phyloP scores from a whole-genome alignment of 2,888 invertebrate genomes.

The Mimachlamys varia region DNA sequence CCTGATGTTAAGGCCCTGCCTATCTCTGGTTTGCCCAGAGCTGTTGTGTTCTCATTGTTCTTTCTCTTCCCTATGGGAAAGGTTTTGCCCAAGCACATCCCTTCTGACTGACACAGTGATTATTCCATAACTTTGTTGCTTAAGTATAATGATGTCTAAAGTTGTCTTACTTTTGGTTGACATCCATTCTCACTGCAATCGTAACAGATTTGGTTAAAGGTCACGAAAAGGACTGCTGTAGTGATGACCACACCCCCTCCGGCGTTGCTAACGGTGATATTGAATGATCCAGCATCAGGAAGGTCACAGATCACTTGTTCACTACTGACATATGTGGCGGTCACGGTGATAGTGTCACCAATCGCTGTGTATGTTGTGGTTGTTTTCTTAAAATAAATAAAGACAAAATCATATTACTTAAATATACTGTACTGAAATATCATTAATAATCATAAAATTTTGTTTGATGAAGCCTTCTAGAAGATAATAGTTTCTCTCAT shows the following conservation, averaged over 20 bases:
- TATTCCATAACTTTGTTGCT: too few relatives aligned
- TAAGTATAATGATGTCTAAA: too few relatives aligned
- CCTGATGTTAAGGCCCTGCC: too few relatives aligned
- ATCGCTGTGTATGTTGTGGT: constrained; percentile 28
- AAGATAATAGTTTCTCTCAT: too few relatives aligned
- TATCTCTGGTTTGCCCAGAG: too few relatives aligned
- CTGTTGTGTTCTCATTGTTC: too few relatives aligned
- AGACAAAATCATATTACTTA: too few relatives aligned
- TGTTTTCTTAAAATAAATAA: background rate
- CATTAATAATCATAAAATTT: background rate
- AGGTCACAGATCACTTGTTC: constrained; percentile 68
- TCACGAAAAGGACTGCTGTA: constrained; percentile 55
- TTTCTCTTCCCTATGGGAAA: too few relatives aligned
- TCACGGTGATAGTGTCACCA: constrained; percentile 42
- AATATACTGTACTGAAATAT: background rate
- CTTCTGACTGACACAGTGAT: too few relatives aligned
- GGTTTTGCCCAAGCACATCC: too few relatives aligned
- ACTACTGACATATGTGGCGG: constrained; percentile 62
- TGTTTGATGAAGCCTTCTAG: too few relatives aligned
- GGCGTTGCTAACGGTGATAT: constrained; percentile 64
- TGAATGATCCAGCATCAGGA: constrained; percentile 55
- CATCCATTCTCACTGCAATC: constrained; percentile 55
- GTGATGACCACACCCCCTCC: constrained; percentile 56
- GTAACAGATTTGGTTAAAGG: constrained; percentile 66
- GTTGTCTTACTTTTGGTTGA: constrained; percentile 47